Conservation (phyloP, 1,140 invertebrate genomes). For the Heliconius nattereri region DNA sequence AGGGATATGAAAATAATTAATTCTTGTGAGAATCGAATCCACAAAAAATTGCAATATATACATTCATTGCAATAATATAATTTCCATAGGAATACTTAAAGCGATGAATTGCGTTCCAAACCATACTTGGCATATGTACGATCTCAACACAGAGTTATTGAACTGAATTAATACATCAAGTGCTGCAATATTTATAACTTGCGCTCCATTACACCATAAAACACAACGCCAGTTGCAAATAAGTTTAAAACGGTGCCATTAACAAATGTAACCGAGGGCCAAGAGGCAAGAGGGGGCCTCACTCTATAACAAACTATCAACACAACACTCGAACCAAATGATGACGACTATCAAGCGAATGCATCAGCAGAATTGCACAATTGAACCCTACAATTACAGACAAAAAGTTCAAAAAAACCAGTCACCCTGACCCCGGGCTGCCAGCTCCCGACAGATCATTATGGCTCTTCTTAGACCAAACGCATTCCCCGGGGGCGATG, state of each 20-base stretch:
- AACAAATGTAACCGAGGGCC: constrained; percentile 49
- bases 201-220: constrained; percentile 27
- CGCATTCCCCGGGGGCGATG: constrained; percentile 61
- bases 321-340: constrained; percentile 60
- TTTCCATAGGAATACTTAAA: not conserved
- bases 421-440: constrained; percentile 50
- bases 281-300: constrained; percentile 17
- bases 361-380: constrained; percentile 76
- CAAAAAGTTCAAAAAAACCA: constrained; percentile 54
- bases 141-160: not conserved
- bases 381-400: constrained; percentile 63
- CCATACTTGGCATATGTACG: not conserved
- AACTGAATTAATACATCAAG: constrained; percentile 12
- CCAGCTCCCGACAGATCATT: not conserved
- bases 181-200: constrained; percentile 19
- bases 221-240: constrained; percentile 31
- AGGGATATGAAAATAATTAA: too few species aligned
- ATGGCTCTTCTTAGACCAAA: constrained; percentile 49
- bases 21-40: too few species aligned
- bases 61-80: too few species aligned
- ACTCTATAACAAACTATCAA: constrained; percentile 75
- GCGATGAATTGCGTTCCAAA: not conserved
- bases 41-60: too few species aligned
- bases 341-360: constrained; percentile 71
- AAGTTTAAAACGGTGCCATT: constrained; percentile 45